These are phyloP conservation scores for Deilephila porcellus DNA, from an alignment of 2,888 invertebrate genomes.

Conservation along the genomic window DNA sequence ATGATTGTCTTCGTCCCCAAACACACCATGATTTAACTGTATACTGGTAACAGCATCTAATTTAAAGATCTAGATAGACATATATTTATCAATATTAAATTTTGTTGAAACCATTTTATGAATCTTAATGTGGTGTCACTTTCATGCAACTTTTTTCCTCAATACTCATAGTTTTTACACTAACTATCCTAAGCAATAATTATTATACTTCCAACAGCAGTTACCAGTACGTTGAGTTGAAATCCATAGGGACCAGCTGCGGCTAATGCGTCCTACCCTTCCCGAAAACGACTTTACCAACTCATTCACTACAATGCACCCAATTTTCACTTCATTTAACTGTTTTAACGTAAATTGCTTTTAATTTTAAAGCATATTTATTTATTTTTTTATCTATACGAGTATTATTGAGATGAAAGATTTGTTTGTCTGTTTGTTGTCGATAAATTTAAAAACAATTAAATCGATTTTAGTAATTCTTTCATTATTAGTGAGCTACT, in stretches of 20 bases:
- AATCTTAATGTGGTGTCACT: too few relatives aligned
- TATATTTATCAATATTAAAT: too few relatives aligned
- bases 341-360: not conserved
- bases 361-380: not conserved
- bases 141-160: not conserved
- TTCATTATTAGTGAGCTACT: too few relatives aligned
- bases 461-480: too few relatives aligned
- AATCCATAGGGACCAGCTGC: not conserved
- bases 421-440: too few relatives aligned
- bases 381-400: not conserved
- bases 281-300: not conserved
- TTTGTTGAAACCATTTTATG: too few relatives aligned
- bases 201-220: not conserved
- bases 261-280: not conserved
- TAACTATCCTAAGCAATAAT: not conserved
- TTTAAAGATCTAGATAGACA: too few relatives aligned
- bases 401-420: not conserved
- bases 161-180: not conserved
- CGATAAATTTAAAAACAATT: too few relatives aligned
- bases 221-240: not conserved
- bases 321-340: not conserved
- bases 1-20: too few relatives aligned
- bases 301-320: not conserved
- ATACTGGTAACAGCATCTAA: too few relatives aligned
- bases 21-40: too few relatives aligned